Percentiles rank a stretch among this genome's conserved stretches.
These are phyloP conservation scores for Pantala flavescens DNA, from an alignment of 1,140 invertebrate genomes.

Conservation along the genomic window DNA sequence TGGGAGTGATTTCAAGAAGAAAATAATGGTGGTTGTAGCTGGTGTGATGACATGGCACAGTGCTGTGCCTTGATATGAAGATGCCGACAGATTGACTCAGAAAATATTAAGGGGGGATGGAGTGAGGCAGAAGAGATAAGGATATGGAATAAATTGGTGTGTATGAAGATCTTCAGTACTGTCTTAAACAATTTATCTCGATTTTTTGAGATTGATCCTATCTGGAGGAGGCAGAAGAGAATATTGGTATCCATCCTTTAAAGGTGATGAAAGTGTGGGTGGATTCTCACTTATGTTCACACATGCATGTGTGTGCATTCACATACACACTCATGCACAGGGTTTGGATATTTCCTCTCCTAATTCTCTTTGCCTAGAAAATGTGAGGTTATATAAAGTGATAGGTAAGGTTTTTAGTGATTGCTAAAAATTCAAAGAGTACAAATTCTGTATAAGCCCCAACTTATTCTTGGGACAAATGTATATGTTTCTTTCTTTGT, in stretches of 20 bases:
- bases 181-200: too few species aligned
- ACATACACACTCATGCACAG: too few species aligned
- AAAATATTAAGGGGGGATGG: too few species aligned
- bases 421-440: not conserved
- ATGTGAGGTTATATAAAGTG: not conserved
- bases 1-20: not conserved
- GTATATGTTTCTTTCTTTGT: conserved; percentile 1
- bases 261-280: too few species aligned
- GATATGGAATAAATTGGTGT: too few species aligned
- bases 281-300: too few species aligned
- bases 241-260: too few species aligned
- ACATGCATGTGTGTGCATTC: too few species aligned
- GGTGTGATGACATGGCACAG: not conserved
- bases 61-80: not conserved
- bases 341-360: not conserved
- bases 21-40: not conserved
- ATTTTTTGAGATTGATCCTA: too few species aligned
- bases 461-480: not conserved
- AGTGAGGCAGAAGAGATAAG: too few species aligned
- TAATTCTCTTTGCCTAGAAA: not conserved
- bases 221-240: too few species aligned
- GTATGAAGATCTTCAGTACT: too few species aligned
- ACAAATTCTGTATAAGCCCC: conserved; percentile 5
- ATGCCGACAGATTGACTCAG: not conserved
- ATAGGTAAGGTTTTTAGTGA: conserved; percentile 10